Conservation (phyloP, 2,113 vertebrate species). For the Gymnobelideus leadbeateri region DNA sequence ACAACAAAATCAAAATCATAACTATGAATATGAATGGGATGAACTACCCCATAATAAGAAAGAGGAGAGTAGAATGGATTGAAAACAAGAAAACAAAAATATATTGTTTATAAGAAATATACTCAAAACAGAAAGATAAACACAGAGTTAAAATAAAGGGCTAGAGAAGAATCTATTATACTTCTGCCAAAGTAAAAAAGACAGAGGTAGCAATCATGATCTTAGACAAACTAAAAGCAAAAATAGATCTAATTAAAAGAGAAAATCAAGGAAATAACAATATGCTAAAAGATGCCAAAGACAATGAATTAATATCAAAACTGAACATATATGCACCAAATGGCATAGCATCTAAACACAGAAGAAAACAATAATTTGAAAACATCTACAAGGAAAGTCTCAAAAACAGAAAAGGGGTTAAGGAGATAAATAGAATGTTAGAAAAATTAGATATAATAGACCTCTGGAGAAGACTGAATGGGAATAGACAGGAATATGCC, state of each 20-base stretch:
- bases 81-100: too few relatives aligned
- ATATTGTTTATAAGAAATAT: too few relatives aligned
- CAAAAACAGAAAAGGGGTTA: neutral
- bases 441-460: neutral
- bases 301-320: neutral
- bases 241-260: neutral
- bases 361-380: too few relatives aligned
- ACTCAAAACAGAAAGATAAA: neutral
- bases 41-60: neutral
- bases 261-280: neutral
- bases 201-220: neutral
- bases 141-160: neutral
- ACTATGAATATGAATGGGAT: neutral
- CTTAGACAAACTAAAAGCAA: neutral
- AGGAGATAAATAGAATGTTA: neutral
- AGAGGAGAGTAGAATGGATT: too few relatives aligned
- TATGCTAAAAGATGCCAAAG: neutral
- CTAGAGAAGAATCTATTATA: neutral
- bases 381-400: too few relatives aligned
- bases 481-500: neutral
- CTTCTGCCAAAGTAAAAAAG: neutral
- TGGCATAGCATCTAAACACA: neutral
- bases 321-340: neutral
- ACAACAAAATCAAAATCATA: too few relatives aligned
- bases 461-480: neutral